Conservation (phyloP, 2,797 vertebrate genomes). For the Eulemur rubriventer region DNA sequence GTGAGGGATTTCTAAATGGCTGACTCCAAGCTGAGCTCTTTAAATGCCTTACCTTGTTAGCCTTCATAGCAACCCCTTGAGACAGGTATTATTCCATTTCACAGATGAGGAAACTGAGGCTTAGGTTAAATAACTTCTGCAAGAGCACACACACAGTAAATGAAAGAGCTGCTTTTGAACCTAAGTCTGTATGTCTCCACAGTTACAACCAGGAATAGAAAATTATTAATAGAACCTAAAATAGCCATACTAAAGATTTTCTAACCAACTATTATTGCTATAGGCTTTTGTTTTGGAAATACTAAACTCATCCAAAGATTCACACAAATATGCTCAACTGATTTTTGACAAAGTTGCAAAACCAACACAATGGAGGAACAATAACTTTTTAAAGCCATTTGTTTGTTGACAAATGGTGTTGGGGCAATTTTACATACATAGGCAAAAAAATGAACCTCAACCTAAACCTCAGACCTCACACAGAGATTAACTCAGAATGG, state of each 20-base stretch:
- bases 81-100: neutral
- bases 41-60: neutral
- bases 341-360: slow-evolving; percentile 19
- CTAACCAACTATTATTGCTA: neutral
- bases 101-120: neutral
- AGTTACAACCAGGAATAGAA: neutral
- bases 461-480: neutral
- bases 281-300: neutral
- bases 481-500: neutral
- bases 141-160: neutral
- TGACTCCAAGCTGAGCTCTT: neutral
- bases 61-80: neutral
- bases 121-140: neutral
- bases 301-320: neutral
- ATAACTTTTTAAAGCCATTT: neutral
- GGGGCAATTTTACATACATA: neutral
- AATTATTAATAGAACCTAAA: neutral
- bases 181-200: neutral
- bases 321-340: neutral
- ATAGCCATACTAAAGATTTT: neutral
- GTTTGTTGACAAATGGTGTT: neutral
- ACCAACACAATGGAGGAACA: neutral
- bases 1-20: neutral
- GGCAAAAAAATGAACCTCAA: neutral
- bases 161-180: neutral